phyloP scores from a whole-genome alignment of 2,888 invertebrate species.

The Melieria omissa region DNA sequence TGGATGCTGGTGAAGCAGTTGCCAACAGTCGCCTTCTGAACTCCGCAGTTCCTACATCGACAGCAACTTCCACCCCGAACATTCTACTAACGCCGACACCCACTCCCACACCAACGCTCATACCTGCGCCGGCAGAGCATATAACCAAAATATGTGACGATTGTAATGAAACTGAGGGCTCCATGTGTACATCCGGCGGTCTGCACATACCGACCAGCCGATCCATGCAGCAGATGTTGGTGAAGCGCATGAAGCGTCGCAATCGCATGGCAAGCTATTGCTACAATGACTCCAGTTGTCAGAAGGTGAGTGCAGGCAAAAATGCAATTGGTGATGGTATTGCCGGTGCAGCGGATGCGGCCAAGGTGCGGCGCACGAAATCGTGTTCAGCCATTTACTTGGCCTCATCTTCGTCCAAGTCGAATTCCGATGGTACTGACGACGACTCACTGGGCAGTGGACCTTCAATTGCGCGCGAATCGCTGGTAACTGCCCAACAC shows the following conservation, averaged over 20 bases:
- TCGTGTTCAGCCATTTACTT: conserved; percentile 73
- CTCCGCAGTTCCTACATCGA: conserved; percentile 23
- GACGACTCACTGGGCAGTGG: conserved; percentile 13
- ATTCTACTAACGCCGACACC: conserved; percentile 34
- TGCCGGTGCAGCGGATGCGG: conserved; percentile 38
- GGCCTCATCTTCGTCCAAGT: conserved; percentile 29
- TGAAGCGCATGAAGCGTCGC: conserved; percentile 69
- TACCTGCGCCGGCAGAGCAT: conserved; percentile 44
- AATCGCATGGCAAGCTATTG: conserved; percentile 75
- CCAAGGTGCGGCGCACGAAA: conserved; percentile 71
- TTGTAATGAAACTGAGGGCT: conserved; percentile 68
- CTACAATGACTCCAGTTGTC: conserved; percentile 67
- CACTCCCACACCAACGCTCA: conserved; percentile 34
- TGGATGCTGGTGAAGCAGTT: conserved; percentile 3
- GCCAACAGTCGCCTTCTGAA: conserved; percentile 31
- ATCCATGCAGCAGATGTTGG: conserved; percentile 70
- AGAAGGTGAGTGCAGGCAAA: conserved; percentile 57
- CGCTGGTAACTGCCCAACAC: conserved; percentile 7
- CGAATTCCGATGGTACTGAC: conserved; percentile 6
- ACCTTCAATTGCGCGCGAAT: background rate
- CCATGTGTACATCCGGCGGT: conserved; percentile 71
- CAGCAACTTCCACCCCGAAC: conserved; percentile 18
- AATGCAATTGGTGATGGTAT: conserved; percentile 60
- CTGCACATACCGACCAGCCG: conserved; percentile 72
- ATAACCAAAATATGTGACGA: conserved; percentile 54